Conservation (phyloP, 2,113 vertebrate species). For the Onychostruthus taczanowskii region DNA sequence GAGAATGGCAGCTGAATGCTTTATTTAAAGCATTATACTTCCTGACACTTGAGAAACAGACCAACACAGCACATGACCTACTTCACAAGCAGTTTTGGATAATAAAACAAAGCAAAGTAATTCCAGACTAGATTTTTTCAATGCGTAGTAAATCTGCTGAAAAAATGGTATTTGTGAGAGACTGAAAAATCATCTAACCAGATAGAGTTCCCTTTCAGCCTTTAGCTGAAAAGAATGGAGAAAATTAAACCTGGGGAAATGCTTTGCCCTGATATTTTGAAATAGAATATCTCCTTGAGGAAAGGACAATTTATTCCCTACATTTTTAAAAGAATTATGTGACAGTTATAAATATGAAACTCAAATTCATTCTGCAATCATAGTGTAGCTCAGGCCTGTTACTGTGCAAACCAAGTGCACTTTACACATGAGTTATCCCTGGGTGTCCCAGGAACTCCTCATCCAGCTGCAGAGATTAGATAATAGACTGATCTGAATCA, state of each 20-base stretch:
- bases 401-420: neutral
- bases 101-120: neutral
- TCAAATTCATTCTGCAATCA: neutral
- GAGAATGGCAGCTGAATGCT: neutral
- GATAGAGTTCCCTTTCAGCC: neutral
- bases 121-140: constrained; percentile 8
- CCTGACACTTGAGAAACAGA: neutral
- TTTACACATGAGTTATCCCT: neutral
- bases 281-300: neutral
- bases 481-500: neutral
- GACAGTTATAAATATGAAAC: neutral
- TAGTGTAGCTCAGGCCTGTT: neutral
- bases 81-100: neutral
- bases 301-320: neutral
- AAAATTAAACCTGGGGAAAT: neutral
- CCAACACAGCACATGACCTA: neutral
- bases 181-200: neutral
- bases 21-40: neutral
- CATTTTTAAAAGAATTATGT: neutral
- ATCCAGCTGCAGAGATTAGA: neutral
- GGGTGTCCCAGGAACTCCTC: neutral
- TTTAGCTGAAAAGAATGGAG: neutral
- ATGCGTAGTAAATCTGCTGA: neutral
- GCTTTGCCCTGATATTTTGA: neutral
- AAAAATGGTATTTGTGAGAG: neutral